Evolutionary conservation across 2,113 vertebrate genomes (phyloP).

Genomic region (Neopipo cinnamomea): DNA sequence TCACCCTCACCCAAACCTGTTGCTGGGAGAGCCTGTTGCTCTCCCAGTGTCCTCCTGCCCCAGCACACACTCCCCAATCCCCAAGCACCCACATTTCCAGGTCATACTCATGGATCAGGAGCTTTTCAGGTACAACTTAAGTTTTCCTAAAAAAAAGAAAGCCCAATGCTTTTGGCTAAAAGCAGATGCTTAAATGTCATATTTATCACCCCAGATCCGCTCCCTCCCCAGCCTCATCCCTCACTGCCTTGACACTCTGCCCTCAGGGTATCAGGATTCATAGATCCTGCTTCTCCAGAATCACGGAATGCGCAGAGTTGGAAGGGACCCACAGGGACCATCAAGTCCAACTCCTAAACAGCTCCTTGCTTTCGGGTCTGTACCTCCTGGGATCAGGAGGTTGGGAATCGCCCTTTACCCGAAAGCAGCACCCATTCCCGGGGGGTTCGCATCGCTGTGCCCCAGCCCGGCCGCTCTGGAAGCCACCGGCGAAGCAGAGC

Average conservation of each 20-base stretch:
- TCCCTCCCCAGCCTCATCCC: background rate
- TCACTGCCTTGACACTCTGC: fast-evolving
- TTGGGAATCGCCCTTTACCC: background rate
- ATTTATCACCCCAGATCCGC: fast-evolving
- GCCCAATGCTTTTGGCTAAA: background rate
- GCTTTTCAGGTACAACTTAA: background rate
- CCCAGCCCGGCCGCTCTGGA: background rate
- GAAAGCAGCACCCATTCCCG: background rate
- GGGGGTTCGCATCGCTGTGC: background rate
- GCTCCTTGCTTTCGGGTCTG: background rate
- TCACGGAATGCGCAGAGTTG: fast-evolving
- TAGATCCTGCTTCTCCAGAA: fast-evolving
- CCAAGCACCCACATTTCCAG: background rate
- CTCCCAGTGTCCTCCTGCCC: background rate
- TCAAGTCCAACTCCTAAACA: fast-evolving
- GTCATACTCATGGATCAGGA: fast-evolving
- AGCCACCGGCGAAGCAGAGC: background rate
- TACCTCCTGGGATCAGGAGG: background rate
- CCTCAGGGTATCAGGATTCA: fast-evolving
- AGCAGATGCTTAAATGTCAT: fast-evolving
- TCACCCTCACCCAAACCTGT: background rate
- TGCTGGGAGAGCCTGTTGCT: background rate
- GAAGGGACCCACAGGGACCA: background rate
- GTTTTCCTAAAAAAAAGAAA: fast-evolving
- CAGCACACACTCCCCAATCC: fast-evolving